Evolutionary conservation across 2,113 vertebrate species (phyloP), one percentile per base, ranked within the genome.

Genomic region (Colaptes auratus): DNA sequence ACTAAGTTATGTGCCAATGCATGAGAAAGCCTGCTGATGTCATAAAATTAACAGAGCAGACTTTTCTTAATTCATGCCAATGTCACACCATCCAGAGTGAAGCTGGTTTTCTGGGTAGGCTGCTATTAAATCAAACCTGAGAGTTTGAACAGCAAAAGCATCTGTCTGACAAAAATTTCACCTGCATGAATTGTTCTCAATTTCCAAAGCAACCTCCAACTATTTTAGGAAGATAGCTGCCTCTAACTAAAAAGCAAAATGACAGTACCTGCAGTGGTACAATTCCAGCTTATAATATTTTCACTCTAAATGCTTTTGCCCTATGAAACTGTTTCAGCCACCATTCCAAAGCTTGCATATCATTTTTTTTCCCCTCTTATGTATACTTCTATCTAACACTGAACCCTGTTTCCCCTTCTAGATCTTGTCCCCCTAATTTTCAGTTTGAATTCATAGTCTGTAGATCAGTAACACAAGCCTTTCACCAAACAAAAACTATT

Each of bases 71-170:
- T 15, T n/a, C 3, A 2, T 31, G 7, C 44, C 53, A 24, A 35
- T n/a, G 44, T 31, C 63, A 74, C 24, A 60, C 36, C 15, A 3
- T 28, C 12, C 16, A 7, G 17, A 86, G 36, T 2, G 25, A 92
- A 91, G 53, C 53, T 44, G 60, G 48, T 91, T 93, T 88, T 81
- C 72, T 75, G 36, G 42, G 16, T 23, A 91, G 61, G 56, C 28
- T 42, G 36, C 24, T 86, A 63, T 63, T 86, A 87, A 85, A 92
- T 77, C 55, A 89, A 91, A 53, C n/a, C 75, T 67, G 87, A 88
- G 77, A 20, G 33, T 56, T 48, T 92, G 42, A 74, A 60, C 6
- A 84, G 59, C 52, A 92, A 67, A 86, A 74, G 33, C n/a, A 72
- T 27, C 50, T 53, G 28, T 48, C 64, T 86, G 72, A 77, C 19